Evolutionary conservation across 2,888 invertebrate genomes (phyloP).

Genomic region (Noctuana brunneofusca): DNA sequence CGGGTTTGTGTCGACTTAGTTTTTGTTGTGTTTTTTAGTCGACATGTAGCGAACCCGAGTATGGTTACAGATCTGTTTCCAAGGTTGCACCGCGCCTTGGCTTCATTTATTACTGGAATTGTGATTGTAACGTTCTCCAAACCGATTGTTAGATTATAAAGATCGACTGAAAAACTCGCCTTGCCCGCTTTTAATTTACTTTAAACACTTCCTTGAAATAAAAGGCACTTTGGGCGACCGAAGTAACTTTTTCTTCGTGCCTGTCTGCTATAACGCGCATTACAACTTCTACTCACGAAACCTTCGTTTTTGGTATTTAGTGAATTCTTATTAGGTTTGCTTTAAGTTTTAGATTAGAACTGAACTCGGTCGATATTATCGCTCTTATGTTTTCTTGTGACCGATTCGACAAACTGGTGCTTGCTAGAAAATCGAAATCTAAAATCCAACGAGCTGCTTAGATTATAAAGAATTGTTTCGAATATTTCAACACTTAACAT

Average conservation of each 20-base stretch:
- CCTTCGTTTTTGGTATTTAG: conserved; percentile 54
- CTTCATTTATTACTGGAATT: conserved; percentile 57
- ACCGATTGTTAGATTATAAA: conserved; percentile 59
- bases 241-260: conserved; percentile 67
- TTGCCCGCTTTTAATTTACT: conserved; percentile 60
- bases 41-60: conserved; percentile 58
- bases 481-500: neutral
- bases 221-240: conserved; percentile 50
- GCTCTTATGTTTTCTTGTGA: conserved; percentile 40
- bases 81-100: conserved; percentile 66
- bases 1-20: conserved; percentile 56
- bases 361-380: conserved; percentile 43
- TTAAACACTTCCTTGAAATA: conserved; percentile 69
- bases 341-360: conserved; percentile 46
- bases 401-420: conserved; percentile 15
- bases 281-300: conserved; percentile 70
- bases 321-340: conserved; percentile 56
- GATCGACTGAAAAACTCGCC: conserved; percentile 57
- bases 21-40: conserved; percentile 70
- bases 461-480: neutral
- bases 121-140: conserved; percentile 59
- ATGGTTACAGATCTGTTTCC: conserved; percentile 69
- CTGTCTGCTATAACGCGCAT: conserved; percentile 63
- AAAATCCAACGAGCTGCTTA: neutral
- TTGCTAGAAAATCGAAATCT: conserved; percentile 1